A percentile compares a stretch with the other conserved stretches of the same genome.
phyloP scores from a whole-genome alignment of 2,888 invertebrate species.

The Lepidocyrtoides sp. region DNA sequence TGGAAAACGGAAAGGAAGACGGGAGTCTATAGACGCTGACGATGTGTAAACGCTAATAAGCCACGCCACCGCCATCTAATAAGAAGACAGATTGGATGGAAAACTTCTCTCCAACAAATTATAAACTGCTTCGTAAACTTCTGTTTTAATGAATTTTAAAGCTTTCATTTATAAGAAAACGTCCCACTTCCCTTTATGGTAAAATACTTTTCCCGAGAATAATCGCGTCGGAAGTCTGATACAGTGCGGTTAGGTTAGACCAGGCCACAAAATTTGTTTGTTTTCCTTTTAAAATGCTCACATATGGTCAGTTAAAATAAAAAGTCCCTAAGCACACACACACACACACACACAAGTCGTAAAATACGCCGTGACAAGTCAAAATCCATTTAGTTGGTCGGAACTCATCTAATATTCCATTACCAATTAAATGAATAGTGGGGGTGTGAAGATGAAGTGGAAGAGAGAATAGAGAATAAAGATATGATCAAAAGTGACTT shows the following conservation, averaged over 20 bases:
- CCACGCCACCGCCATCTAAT: conserved; percentile 36
- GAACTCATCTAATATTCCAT: conserved; percentile 80
- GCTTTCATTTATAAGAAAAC: conserved; percentile 46
- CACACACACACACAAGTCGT: background rate
- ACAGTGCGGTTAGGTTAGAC: background rate
- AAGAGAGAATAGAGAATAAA: conserved; percentile 69
- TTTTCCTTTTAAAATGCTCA: background rate
- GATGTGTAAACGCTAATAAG: conserved; percentile 62
- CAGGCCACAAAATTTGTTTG: conserved; percentile 4
- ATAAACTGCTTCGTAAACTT: conserved; percentile 63
- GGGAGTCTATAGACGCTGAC: background rate
- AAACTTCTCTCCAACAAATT: conserved; percentile 76
- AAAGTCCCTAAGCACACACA: background rate
- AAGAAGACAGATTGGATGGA: conserved; percentile 70
- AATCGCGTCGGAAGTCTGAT: background rate
- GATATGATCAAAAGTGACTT: conserved; percentile 77
- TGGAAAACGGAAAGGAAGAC: background rate
- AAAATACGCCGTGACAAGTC: background rate
- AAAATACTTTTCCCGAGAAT: background rate
- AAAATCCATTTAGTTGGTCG: background rate
- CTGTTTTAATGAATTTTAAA: conserved; percentile 79
- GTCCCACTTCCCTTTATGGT: background rate
- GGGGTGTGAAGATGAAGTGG: conserved; percentile 66
- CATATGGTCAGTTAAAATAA: conserved; percentile 27
- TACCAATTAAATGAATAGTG: conserved; percentile 80